These are phyloP conservation scores for Temnothorax nylanderi DNA, from an alignment of 1,140 invertebrate species.

Conservation along the genomic window DNA sequence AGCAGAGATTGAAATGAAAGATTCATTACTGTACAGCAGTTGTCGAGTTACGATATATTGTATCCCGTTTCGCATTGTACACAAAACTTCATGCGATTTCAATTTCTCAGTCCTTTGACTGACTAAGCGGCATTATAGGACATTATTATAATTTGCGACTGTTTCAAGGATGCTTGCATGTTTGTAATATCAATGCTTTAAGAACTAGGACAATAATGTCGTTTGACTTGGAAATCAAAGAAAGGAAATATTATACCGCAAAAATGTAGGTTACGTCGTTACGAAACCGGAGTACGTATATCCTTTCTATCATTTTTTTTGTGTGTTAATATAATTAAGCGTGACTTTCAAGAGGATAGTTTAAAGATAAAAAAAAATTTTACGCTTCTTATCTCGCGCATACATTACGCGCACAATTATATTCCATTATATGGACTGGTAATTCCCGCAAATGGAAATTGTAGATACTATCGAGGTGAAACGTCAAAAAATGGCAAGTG, in stretches of 20 bases:
- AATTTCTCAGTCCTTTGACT: conserved; percentile 37
- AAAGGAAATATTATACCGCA: conserved; percentile 19
- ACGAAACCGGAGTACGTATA: neutral
- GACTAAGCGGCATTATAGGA: conserved; percentile 7
- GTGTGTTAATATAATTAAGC: neutral
- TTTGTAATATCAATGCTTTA: conserved; percentile 26
- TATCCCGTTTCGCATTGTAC: conserved; percentile 19
- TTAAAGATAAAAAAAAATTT: neutral
- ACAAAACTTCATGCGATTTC: conserved; percentile 41
- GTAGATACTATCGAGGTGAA: neutral
- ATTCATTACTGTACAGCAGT: neutral
- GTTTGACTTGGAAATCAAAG: conserved; percentile 16
- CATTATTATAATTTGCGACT: conserved; percentile 49
- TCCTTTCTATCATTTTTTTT: neutral
- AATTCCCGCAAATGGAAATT: conserved; percentile 29
- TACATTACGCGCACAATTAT: neutral
- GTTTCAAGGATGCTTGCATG: conserved; percentile 46
- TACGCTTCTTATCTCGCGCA: neutral
- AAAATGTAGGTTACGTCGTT: neutral
- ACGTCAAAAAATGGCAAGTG: conserved; percentile 10
- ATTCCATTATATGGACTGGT: neutral
- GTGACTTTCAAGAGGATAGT: neutral
- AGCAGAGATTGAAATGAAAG: neutral
- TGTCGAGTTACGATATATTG: conserved; percentile 8
- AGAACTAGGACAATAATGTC: conserved; percentile 29